Conservation (phyloP, 1,140 invertebrate species). For the Helicoverpa zea region DNA sequence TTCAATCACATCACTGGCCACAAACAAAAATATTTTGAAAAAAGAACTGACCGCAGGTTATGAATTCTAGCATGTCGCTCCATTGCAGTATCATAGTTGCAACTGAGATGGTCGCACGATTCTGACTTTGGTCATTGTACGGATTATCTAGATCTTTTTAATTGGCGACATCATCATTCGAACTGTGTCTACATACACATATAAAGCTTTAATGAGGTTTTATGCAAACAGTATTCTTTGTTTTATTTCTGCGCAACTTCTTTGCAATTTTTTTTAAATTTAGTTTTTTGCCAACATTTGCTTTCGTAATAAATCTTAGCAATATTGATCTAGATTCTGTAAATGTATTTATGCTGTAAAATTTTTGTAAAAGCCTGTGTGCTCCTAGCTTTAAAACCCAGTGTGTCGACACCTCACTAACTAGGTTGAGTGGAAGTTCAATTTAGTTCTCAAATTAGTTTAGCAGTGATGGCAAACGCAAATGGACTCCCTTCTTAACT, state of each 20-base stretch:
- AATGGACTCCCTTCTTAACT: conserved; percentile 37
- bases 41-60: conserved; percentile 72
- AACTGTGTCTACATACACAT: conserved; percentile 7
- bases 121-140: conserved; percentile 67
- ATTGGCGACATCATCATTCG: conserved; percentile 40
- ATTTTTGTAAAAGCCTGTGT: conserved; percentile 23
- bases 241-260: not conserved
- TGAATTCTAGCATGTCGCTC: conserved; percentile 81
- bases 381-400: conserved; percentile 53
- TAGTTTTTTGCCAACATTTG: no score
- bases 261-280: no score
- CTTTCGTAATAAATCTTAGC: no score
- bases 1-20: conserved; percentile 19
- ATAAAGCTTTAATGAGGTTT: conserved; percentile 31
- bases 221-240: conserved; percentile 22
- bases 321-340: no score
- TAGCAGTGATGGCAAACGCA: conserved; percentile 46
- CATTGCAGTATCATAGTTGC: conserved; percentile 82
- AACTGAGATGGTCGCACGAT: conserved; percentile 78
- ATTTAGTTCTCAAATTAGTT: conserved; percentile 60
- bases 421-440: conserved; percentile 66
- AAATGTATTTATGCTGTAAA: not conserved
- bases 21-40: conserved; percentile 52
- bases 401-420: conserved; percentile 44
- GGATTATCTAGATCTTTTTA: conserved; percentile 65